phyloP scores from a whole-genome alignment of 30 jellyfish, hydroid and myxozoan species.

The Catostylus mosaicus region DNA sequence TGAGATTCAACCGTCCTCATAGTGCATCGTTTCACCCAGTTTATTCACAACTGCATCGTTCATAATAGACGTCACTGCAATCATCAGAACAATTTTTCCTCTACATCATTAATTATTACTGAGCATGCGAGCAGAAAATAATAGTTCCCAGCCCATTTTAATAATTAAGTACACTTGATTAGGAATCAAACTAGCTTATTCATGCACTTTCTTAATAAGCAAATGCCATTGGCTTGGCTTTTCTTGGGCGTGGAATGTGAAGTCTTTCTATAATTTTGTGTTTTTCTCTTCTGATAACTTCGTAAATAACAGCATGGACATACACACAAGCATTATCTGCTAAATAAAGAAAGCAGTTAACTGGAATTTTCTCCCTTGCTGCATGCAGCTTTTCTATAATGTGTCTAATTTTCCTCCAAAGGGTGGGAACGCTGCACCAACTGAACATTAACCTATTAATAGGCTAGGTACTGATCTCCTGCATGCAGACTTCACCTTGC shows the following conservation, averaged over 20 bases:
- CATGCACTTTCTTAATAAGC: not conserved
- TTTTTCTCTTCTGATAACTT: not conserved
- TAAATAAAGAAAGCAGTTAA: not conserved
- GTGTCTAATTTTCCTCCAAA: not conserved
- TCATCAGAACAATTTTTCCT: no score
- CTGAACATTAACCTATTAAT: not conserved
- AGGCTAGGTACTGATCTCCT: no score
- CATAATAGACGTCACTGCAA: no score
- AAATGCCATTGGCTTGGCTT: not conserved
- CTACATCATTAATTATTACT: not conserved
- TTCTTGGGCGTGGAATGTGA: not conserved
- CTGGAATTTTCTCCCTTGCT: not conserved
- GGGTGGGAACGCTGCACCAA: not conserved
- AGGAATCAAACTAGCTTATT: no score
- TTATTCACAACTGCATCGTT: no score
- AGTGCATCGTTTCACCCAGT: no score
- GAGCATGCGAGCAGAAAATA: not conserved
- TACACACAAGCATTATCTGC: not conserved
- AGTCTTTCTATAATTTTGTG: not conserved
- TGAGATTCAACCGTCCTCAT: no score
- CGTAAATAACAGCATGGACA: not conserved
- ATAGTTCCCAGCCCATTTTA: not conserved
- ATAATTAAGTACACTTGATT: no score
- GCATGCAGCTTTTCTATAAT: not conserved
- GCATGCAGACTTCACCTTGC: no score